A percentile compares a stretch with the other conserved stretches of the same genome.
Evolutionary conservation across 2,888 invertebrate species (phyloP).

Genomic region (Busseola fusca): DNA sequence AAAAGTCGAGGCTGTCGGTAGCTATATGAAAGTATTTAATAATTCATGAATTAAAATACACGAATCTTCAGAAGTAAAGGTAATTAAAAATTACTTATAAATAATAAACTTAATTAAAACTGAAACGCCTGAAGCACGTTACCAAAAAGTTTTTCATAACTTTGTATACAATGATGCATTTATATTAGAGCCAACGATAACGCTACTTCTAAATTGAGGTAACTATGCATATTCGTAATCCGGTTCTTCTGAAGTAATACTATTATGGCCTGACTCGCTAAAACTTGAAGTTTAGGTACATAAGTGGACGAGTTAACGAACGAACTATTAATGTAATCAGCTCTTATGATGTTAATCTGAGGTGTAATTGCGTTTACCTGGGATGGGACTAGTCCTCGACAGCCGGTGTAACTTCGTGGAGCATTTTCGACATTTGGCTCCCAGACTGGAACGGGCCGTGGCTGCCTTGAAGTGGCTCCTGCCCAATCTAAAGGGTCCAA

Average conservation of each 20-base stretch:
- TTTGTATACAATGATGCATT: constrained; percentile 33
- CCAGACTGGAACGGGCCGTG: too few species aligned
- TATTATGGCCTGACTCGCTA: constrained; percentile 27
- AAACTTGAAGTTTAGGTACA: constrained; percentile 38
- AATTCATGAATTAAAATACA: not conserved
- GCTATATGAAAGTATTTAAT: not conserved
- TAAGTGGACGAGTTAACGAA: constrained; percentile 42
- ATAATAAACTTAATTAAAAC: constrained; percentile 20
- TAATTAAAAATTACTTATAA: not conserved
- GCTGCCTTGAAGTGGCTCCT: too few species aligned
- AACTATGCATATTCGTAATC: constrained; percentile 43
- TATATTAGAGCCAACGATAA: constrained; percentile 41
- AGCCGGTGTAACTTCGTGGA: too few species aligned
- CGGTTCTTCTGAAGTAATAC: constrained; percentile 30
- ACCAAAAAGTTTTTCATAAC: constrained; percentile 23
- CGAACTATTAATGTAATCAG: constrained; percentile 19
- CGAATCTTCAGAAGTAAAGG: not conserved
- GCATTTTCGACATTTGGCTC: too few species aligned
- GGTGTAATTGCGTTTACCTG: not conserved
- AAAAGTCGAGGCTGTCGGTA: not conserved
- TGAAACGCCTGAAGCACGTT: constrained; percentile 1
- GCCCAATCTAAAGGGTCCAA: too few species aligned
- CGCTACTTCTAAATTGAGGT: constrained; percentile 39
- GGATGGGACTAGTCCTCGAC: too few species aligned
- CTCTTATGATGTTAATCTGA: constrained; percentile 10